These are phyloP conservation scores for Drosophila ercepeae DNA, from an alignment of 1,140 invertebrate species.

Conservation along the genomic window DNA sequence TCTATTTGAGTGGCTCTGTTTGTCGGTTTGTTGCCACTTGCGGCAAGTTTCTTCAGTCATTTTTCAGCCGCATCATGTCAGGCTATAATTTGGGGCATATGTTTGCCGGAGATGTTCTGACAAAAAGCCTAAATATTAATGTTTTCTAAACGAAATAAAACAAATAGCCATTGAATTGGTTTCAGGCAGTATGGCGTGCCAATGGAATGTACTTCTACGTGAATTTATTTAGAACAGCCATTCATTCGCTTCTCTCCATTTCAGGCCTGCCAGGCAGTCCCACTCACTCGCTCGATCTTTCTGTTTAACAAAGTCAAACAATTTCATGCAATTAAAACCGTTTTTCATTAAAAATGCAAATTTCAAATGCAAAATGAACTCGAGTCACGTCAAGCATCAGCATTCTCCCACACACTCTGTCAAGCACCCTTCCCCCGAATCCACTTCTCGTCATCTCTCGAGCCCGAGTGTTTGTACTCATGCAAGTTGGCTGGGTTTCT, in stretches of 20 bases:
- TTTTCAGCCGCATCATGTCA: slow-evolving; percentile 70
- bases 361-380: slow-evolving; percentile 80
- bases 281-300: slow-evolving; percentile 19
- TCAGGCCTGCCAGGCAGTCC: not conserved
- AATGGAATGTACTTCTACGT: slow-evolving; percentile 71
- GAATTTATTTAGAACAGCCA: slow-evolving; percentile 52
- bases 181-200: slow-evolving; percentile 55
- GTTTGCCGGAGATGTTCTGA: slow-evolving; percentile 6
- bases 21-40: slow-evolving; percentile 66
- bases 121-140: not conserved
- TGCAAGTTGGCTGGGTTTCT: slow-evolving; percentile 46
- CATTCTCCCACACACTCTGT: slow-evolving; percentile 19
- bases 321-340: slow-evolving; percentile 81
- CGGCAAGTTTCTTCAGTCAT: slow-evolving; percentile 63
- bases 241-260: not conserved
- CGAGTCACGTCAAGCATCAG: slow-evolving; percentile 76
- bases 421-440: slow-evolving; percentile 4
- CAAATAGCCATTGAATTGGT: not conserved
- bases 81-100: slow-evolving; percentile 60
- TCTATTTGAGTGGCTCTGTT: slow-evolving; percentile 34
- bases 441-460: not conserved
- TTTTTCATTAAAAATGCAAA: slow-evolving; percentile 82
- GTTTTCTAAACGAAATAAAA: not conserved
- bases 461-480: slow-evolving; percentile 67
- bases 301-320: slow-evolving; percentile 81